phyloP scores from a whole-genome alignment of 2,888 invertebrate genomes.

The Calameuta idolon region DNA sequence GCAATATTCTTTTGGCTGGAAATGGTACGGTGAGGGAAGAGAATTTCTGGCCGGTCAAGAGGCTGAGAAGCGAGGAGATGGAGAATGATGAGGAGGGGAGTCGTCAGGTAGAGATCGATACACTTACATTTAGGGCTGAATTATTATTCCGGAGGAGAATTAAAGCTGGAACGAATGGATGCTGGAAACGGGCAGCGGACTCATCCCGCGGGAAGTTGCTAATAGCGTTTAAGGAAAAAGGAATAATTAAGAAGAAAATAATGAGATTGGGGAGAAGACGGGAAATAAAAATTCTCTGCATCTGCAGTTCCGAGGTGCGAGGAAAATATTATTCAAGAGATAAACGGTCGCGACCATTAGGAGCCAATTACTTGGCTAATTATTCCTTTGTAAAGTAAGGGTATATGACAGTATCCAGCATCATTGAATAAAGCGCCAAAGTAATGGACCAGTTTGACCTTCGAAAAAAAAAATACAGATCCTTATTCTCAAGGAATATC shows the following conservation, averaged over 20 bases:
- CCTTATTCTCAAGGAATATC: background rate
- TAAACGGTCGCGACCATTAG: slow-evolving; percentile 35
- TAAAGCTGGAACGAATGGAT: slow-evolving; percentile 40
- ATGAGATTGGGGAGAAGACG: slow-evolving; percentile 34
- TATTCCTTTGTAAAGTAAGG: slow-evolving; percentile 30
- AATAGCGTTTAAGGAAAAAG: slow-evolving; percentile 49
- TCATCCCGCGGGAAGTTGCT: slow-evolving; percentile 42
- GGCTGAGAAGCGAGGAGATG: background rate
- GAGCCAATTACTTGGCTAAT: slow-evolving; percentile 39
- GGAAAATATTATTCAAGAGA: slow-evolving; percentile 39
- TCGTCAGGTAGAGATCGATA: slow-evolving; percentile 22
- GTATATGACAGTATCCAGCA: slow-evolving; percentile 7
- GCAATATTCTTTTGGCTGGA: slow-evolving; percentile 26
- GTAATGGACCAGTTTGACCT: background rate
- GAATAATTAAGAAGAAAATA: slow-evolving; percentile 51
- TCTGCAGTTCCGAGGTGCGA: slow-evolving; percentile 25
- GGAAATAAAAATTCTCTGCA: slow-evolving; percentile 35
- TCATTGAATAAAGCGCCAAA: slow-evolving; percentile 14
- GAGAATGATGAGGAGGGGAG: background rate
- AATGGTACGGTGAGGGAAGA: slow-evolving; percentile 12
- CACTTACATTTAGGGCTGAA: slow-evolving; percentile 30
- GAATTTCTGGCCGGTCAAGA: background rate
- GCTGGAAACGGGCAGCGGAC: slow-evolving; percentile 38
- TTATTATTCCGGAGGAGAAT: slow-evolving; percentile 37
- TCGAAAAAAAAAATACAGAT: background rate